phyloP scores from a whole-genome alignment of 1,140 invertebrate species.

The Halyomorpha halys region DNA sequence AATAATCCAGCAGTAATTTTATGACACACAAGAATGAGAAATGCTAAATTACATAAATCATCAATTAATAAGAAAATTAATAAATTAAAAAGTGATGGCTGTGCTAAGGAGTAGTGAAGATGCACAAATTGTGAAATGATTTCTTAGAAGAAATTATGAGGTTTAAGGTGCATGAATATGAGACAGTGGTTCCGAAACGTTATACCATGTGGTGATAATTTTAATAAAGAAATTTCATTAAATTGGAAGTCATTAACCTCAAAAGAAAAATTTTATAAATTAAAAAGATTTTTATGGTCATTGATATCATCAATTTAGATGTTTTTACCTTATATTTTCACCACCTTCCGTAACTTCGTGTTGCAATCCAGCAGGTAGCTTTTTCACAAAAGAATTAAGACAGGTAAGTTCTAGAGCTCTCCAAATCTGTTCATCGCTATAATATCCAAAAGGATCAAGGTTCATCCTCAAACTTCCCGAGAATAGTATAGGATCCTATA shows the following conservation, averaged over 20 bases:
- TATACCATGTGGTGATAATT: slow-evolving; percentile 33
- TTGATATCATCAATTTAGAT: neutral
- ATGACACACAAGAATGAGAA: no score
- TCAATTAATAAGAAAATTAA: no score
- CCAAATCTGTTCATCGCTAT: slow-evolving; percentile 72
- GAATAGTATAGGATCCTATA: slow-evolving; percentile 74
- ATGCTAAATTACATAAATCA: no score
- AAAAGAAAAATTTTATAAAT: neutral
- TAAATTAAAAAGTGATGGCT: no score
- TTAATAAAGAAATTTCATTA: slow-evolving; percentile 51
- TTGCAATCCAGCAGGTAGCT: slow-evolving; percentile 54
- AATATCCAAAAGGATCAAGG: slow-evolving; percentile 70
- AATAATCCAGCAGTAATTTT: no score
- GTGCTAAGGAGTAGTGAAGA: no score
- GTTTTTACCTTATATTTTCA: slow-evolving; percentile 60
- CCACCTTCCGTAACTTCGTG: slow-evolving; percentile 80
- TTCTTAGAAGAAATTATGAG: no score
- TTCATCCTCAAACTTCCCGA: slow-evolving; percentile 70
- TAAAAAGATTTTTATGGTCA: neutral
- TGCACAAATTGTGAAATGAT: no score
- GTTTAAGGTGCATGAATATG: no score
- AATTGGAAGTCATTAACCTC: neutral
- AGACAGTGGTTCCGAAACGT: no score
- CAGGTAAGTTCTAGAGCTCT: slow-evolving; percentile 61
- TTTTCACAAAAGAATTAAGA: slow-evolving; percentile 63